phyloP scores from a whole-genome alignment of 2,888 invertebrate genomes.

The Rhagium mordax region DNA sequence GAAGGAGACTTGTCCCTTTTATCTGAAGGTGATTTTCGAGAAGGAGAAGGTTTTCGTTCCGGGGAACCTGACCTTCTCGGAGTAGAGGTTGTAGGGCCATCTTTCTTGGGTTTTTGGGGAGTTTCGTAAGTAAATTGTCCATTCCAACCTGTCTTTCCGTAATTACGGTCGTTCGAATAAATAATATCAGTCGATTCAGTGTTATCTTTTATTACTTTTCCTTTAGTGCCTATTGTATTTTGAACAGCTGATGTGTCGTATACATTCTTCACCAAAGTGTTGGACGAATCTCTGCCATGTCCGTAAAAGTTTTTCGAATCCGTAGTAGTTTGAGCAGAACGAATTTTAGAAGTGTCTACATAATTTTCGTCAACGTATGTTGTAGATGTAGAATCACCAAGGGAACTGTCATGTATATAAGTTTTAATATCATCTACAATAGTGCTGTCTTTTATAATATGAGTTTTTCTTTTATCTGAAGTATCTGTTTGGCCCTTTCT shows the following conservation, averaged over 20 bases:
- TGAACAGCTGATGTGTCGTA: constrained; percentile 64
- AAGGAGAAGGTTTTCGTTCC: constrained; percentile 22
- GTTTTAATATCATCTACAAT: constrained; percentile 31
- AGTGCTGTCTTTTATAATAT: constrained; percentile 28
- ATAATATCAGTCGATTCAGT: constrained; percentile 67
- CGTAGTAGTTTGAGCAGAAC: constrained; percentile 55
- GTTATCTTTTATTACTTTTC: constrained; percentile 71
- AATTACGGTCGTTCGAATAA: constrained; percentile 65
- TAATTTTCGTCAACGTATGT: constrained; percentile 50
- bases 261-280: constrained; percentile 60
- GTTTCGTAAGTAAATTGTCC: constrained; percentile 64
- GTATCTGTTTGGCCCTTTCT: constrained; percentile 2
- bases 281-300: constrained; percentile 55
- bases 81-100: constrained; percentile 32
- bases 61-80: constrained; percentile 34
- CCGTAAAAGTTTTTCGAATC: constrained; percentile 58
- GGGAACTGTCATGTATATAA: constrained; percentile 2
- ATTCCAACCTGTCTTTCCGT: constrained; percentile 67
- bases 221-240: constrained; percentile 64
- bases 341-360: constrained; percentile 57
- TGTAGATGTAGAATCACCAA: constrained; percentile 1
- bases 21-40: constrained; percentile 17
- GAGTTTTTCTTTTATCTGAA: constrained; percentile 38
- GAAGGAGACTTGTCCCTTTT: constrained; percentile 4
- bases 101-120: constrained; percentile 43